A percentile compares a stretch with the other conserved stretches of the same genome.
These are phyloP conservation scores for Adineta ricciae DNA, from an alignment of 2,888 invertebrate species.

Conservation along the genomic window DNA sequence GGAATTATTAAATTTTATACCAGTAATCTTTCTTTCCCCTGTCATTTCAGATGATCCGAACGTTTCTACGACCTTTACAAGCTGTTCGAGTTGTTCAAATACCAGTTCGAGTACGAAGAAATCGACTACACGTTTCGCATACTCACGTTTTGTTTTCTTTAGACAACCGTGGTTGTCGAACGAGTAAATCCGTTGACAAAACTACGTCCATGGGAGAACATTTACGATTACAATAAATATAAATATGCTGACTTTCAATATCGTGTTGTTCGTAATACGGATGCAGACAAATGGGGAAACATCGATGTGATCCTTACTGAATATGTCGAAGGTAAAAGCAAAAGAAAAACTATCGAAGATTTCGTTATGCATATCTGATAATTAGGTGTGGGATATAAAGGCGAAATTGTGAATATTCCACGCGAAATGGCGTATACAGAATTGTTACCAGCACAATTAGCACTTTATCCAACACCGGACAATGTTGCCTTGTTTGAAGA, in stretches of 20 bases:
- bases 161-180: slow-evolving; percentile 12
- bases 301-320: slow-evolving; percentile 29
- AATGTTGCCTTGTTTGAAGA: slow-evolving; percentile 28
- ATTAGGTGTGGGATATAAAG: slow-evolving; percentile 32
- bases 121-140: neutral
- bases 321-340: slow-evolving; percentile 29
- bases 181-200: slow-evolving; percentile 11
- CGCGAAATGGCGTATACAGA: slow-evolving; percentile 28
- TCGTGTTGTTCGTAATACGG: slow-evolving; percentile 23
- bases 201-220: slow-evolving; percentile 6
- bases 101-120: neutral
- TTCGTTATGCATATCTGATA: neutral
- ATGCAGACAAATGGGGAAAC: slow-evolving; percentile 30
- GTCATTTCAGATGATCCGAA: neutral
- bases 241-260: slow-evolving; percentile 27
- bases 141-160: neutral
- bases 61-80: neutral
- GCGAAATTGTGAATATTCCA: slow-evolving; percentile 30
- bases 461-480: slow-evolving; percentile 32
- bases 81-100: neutral
- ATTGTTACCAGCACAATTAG: slow-evolving; percentile 28
- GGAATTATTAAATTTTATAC: too few relatives aligned
- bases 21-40: too few relatives aligned
- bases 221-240: slow-evolving; percentile 18
- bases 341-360: neutral